Base-by-base conservation (phyloP, 2,797 vertebrate genomes). In the Anguilla marmorata region DNA sequence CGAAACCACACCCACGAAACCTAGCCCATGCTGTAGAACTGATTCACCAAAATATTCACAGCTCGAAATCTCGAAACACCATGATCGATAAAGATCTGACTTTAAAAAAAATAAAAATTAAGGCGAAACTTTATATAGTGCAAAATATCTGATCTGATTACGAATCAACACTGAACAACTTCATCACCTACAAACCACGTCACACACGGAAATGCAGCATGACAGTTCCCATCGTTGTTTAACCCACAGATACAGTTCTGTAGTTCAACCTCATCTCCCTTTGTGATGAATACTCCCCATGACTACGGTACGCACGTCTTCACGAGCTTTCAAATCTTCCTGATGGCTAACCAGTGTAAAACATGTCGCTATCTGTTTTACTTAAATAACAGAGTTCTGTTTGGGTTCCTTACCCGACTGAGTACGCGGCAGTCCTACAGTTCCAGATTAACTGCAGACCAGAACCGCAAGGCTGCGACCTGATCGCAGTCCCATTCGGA, bases 1-100 rank as follows among this genome's bases (percentile, higher is more conserved):
- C 14, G 12, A 79, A 79, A 79, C 74, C 74, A 79, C 74, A 48
- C 45, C 79, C 41, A 50, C 79, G 19, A 82, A n/a, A 82, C 79
- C 19, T 50, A 24, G 33, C 0, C 8, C 69, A 7, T 24, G 37
- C 0, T 45, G 16, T 79, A 12, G 4, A 19, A 45, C 63, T n/a
- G 33, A 45, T 50, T 2, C 24, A 50, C 41, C 19, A 19, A n/a
- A 82, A 48, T 24, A 19, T 48, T 50, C 6, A 50, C 24, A n/a
- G 21, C 21, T 82, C 21, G 41, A 45, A 45, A 5, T 50, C 37
- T 19, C 74, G 74, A 79, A 24, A 50, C 45, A 82, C 41, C 45
- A 79, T 27, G 3, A 45, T 14, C 5, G 14, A 37, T 19, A 41
- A 24, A 7, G 12, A 45, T 21, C 74, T n/a, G 14, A 41, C 33